Evolutionary conservation across 1,140 invertebrate species (phyloP), one percentile per base, ranked within the genome.

Genomic region (Penaeus chinensis): DNA sequence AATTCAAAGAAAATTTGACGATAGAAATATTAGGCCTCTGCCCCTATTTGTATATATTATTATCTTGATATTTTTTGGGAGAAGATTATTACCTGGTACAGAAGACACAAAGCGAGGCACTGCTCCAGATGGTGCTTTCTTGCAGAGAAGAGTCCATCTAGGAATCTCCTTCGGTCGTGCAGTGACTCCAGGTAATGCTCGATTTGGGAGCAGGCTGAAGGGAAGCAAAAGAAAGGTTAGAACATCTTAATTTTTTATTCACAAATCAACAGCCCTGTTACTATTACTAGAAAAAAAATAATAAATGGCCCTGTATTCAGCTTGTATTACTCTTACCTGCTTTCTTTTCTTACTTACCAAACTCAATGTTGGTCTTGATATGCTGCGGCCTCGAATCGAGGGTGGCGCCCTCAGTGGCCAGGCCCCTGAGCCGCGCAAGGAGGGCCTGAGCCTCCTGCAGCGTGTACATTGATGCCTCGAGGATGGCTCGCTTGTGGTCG

Each of bases 371-470:
- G 18, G 92, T 91, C 91, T 94, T 94, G 71, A 95, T 95, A 90
- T 94, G 93, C 87, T 95, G 95, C 47, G 95, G 95, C 89, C 95
- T 93, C n/a, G 95, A 96, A 90, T 96, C 96, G 61, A 95, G 92
- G 19, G 95, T 95, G 22, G 95, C 95, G 88, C 95, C 95, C 91
- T 95, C 93, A 85, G 94, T 93, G 20, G 93, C 93, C 84, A 96
- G 92, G 91, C 95, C 95, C 89, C 94, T 94, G 77, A 97, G 92
- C 91, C 94, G 93, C 78, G 95, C 95, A 69, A 97, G 91, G 69
- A 97, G 92, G 54, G 93, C 93, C 91, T 96, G 96, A n/a, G 96
- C 96, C 90, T 96, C 94, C 91, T 96, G 95, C 3, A 97, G 92
- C 3, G 96, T 95, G 7, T 93, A 93, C 94, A 96, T 96, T 3